A percentile compares a stretch with the other conserved stretches of the same genome.
Evolutionary conservation across 2,888 invertebrate genomes (phyloP).

Genomic region (Kryphioiulus occultus): DNA sequence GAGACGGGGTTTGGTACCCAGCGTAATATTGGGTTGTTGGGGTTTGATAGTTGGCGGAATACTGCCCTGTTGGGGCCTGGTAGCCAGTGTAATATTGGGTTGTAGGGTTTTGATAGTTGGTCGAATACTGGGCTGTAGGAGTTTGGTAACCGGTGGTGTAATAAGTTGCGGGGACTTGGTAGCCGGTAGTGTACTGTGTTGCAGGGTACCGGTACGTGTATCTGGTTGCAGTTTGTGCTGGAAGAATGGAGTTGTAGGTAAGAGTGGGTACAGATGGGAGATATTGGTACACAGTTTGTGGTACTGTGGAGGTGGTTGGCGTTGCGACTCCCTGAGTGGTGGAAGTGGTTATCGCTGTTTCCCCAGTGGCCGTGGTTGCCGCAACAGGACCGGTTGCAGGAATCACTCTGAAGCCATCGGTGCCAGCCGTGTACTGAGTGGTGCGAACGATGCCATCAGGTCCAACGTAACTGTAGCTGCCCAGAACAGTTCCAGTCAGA

Average conservation of each 20-base stretch:
- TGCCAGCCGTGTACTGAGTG: constrained; percentile 41
- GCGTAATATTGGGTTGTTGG: background rate
- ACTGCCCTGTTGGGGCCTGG: background rate
- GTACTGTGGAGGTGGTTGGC: background rate
- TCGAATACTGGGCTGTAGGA: background rate
- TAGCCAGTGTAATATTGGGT: background rate
- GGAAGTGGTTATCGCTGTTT: constrained; percentile 15
- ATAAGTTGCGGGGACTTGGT: background rate
- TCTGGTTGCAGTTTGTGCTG: background rate
- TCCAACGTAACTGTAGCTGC: constrained; percentile 43
- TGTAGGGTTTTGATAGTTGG: background rate
- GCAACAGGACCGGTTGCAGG: background rate
- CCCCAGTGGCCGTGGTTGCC: background rate
- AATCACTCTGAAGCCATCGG: constrained; percentile 37
- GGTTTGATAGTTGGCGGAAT: background rate
- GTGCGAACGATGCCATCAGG: constrained; percentile 40
- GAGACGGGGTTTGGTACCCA: background rate
- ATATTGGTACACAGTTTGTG: background rate
- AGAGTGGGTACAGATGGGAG: background rate
- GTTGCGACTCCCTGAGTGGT: background rate
- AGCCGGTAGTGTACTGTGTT: background rate
- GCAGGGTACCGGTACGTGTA: background rate
- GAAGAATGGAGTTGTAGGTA: background rate
- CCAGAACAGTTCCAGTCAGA: background rate
- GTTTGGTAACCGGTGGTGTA: background rate